Percentiles rank a stretch among this genome's conserved stretches.
Conservation (phyloP, 2,888 invertebrate species). For the Empis stercorea region DNA sequence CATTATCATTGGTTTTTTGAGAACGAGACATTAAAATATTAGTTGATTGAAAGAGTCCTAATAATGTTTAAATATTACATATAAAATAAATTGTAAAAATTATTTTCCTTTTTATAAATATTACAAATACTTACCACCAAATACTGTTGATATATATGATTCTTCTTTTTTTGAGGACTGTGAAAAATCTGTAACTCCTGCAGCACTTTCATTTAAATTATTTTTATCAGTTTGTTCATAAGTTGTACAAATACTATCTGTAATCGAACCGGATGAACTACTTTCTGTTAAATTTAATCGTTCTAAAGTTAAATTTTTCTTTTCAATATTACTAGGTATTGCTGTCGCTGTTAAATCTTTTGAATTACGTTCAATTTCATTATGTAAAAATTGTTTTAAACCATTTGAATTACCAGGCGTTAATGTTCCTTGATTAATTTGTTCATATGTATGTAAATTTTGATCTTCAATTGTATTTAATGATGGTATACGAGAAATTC, state of each 20-base stretch:
- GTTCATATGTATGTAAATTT: conserved; percentile 1
- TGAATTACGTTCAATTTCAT: neutral
- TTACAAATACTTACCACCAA: conserved; percentile 33
- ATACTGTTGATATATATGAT: conserved; percentile 28
- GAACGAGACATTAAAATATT: conserved; percentile 35
- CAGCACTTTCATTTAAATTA: neutral
- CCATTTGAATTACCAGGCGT: too few species aligned
- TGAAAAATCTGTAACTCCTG: neutral
- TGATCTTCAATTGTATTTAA: conserved; percentile 38
- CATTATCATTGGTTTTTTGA: conserved; percentile 17
- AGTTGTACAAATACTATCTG: conserved; percentile 47
- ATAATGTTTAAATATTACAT: too few species aligned
- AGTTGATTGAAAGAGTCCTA: conserved; percentile 40
- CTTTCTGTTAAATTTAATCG: conserved; percentile 43
- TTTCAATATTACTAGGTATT: neutral
- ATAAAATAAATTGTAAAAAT: neutral
- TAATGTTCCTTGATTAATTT: neutral
- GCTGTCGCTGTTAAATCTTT: neutral
- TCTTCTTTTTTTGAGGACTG: conserved; percentile 18
- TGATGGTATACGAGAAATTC: conserved; percentile 34
- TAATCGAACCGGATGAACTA: conserved; percentile 48
- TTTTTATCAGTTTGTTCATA: conserved; percentile 37
- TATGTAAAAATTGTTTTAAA: neutral
- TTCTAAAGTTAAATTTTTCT: conserved; percentile 15
- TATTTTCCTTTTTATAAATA: neutral